Evolutionary conservation across 92 coral and sea anemone genomes (phyloP).

Genomic region (Virgularia gustaviana): DNA sequence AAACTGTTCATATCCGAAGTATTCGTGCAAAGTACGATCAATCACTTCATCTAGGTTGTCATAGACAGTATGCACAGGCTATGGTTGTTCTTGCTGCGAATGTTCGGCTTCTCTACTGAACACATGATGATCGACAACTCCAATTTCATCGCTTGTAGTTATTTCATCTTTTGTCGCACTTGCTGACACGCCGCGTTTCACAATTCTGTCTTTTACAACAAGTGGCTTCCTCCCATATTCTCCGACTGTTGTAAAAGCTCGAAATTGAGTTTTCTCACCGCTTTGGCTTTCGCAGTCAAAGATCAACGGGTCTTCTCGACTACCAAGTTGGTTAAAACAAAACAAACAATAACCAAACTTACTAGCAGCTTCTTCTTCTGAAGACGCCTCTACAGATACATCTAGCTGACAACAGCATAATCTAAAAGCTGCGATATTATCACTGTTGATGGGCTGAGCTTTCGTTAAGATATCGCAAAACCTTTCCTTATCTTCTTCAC

Average conservation of each 20-base stretch:
- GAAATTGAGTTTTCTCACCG: not conserved
- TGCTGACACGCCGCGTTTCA: no score
- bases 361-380: not conserved
- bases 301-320: not conserved
- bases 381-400: not conserved
- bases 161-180: no score
- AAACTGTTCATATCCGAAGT: slow-evolving; percentile 4
- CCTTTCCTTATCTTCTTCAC: slow-evolving; percentile 1
- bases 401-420: not conserved
- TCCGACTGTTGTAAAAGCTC: not conserved
- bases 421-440: not conserved
- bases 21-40: not conserved
- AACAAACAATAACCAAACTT: slow-evolving; percentile 2
- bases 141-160: no score
- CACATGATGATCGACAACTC: not conserved
- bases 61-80: not conserved
- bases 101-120: not conserved
- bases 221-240: not conserved
- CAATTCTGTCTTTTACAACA: not conserved
- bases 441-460: not conserved
- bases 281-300: slow-evolving; percentile 1
- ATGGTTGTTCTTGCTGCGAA: not conserved
- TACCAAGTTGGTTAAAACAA: not conserved
- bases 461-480: not conserved
- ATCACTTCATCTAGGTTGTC: not conserved